Base-by-base conservation (phyloP, 2,888 invertebrate species). In the Heliconius cydno region DNA sequence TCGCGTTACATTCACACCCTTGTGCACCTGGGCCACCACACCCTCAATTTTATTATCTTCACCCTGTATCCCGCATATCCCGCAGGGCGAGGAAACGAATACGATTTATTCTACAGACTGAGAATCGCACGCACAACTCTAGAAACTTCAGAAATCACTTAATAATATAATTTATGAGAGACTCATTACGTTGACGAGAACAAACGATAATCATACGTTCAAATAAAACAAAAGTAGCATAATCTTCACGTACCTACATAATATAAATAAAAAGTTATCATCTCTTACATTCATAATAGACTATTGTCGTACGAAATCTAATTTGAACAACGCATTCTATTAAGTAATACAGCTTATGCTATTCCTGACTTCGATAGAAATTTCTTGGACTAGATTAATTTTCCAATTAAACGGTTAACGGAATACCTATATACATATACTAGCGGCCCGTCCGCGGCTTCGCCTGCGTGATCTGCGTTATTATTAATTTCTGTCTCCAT, bases 301-400 rank as follows among this genome's bases (percentile, higher is more conserved):
- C 12, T n/a, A 57, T 57, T 73, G 30, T 57, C 34, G 12, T 65
- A 7, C 28, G 5, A 65, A 22, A 41, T 75, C 41, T 10, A 41
- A 25, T 46, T 73, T 12, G 38, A 75, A 65, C 65, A 41, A 65
- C 60, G 65, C 65, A 65, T 75, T 65, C 75, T 28, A n/a, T 65
- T 41, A 22, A 22, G 57, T 57, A 22, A 41, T 65, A 63, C 25
- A 75, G 65, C 75, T 65, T 19, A 9, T 41, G 74, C 22, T 74
- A 74, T 63, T 74, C 28, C 63, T 65, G 38, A 73, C 10, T 22
- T 28, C 41, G 19, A 66, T 67, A 67, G 19, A 65, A 63, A 66
- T 73, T 52, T 25, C 46, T 66, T 22, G 25, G 52, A 67, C 28
- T 34, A 67, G 30, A 78, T 78, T 73, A 66, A 78, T 73, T 78